A percentile compares a stretch with the other conserved stretches of the same genome.
Evolutionary conservation across 2,888 invertebrate genomes (phyloP).

Genomic region (Tachina fera): DNA sequence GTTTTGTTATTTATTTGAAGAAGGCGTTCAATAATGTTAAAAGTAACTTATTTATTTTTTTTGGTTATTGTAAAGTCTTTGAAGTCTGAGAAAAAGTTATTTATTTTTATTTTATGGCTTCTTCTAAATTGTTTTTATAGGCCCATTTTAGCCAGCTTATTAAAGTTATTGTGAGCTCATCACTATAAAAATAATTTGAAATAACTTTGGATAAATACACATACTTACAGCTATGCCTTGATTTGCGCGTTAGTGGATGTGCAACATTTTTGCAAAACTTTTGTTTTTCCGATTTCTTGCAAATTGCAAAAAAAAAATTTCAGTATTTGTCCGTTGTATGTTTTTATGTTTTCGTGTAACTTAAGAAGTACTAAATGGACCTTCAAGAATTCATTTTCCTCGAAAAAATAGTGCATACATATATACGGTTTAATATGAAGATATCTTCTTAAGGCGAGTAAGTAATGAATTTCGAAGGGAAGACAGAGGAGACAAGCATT

Average conservation of each 20-base stretch:
- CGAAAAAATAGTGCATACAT: too few species aligned
- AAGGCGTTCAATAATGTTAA: constrained; percentile 56
- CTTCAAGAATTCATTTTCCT: too few species aligned
- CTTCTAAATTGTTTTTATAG: constrained; percentile 80
- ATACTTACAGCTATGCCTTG: background rate
- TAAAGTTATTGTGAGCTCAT: constrained; percentile 50
- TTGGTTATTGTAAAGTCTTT: constrained; percentile 55
- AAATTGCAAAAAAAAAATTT: too few species aligned
- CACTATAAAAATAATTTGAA: background rate
- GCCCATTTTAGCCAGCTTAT: constrained; percentile 67
- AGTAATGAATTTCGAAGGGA: too few species aligned
- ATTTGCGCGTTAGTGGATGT: background rate
- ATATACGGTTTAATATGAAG: too few species aligned
- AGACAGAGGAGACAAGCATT: too few species aligned
- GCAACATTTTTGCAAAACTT: too few species aligned
- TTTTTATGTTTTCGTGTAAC: too few species aligned
- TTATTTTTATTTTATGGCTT: constrained; percentile 76
- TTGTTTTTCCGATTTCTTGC: too few species aligned
- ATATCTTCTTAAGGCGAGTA: too few species aligned
- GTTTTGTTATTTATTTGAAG: constrained; percentile 37
- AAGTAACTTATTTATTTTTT: constrained; percentile 35
- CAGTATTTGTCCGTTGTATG: too few species aligned
- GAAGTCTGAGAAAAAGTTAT: constrained; percentile 67
- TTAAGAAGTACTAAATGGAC: too few species aligned
- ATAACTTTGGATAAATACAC: background rate